A percentile compares a stretch with the other conserved stretches of the same genome.
Conservation (phyloP, 1,140 invertebrate genomes). For the Sitobion miscanthi region DNA sequence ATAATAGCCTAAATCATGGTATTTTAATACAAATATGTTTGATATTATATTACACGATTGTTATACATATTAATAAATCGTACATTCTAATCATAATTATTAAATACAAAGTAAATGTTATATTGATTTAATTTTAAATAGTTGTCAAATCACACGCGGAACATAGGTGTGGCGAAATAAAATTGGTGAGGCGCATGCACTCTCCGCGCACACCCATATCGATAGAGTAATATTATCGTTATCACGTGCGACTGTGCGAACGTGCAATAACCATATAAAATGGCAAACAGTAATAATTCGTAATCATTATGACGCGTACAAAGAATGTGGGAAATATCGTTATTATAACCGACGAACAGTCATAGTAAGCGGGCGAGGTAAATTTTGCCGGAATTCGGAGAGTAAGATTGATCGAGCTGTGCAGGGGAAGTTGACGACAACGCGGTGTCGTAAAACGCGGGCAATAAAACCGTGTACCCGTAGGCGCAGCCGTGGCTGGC, state of each 20-base stretch:
- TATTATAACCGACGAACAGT: neutral
- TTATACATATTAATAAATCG: no score
- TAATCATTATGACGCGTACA: no score
- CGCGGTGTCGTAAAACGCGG: neutral
- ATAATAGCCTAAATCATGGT: neutral
- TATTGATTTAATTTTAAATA: neutral
- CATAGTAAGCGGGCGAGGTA: neutral
- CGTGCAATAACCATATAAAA: neutral
- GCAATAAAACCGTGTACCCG: neutral
- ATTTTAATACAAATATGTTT: neutral
- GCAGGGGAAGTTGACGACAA: neutral
- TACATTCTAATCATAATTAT: no score
- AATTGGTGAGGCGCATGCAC: neutral
- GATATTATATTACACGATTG: no score
- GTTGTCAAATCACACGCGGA: neutral
- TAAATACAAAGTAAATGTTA: neutral
- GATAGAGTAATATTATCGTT: neutral
- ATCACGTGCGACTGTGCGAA: neutral
- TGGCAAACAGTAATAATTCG: neutral
- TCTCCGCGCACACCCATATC: no score
- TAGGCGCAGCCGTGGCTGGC: neutral
- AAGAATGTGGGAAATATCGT: neutral
- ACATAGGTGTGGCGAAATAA: neutral
- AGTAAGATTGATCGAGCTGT: slow-evolving; percentile 6
- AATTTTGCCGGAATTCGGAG: neutral